Evolutionary conservation across 1,140 invertebrate species (phyloP), one percentile per base, ranked within the genome.

Genomic region (Latrodectus geometricus): DNA sequence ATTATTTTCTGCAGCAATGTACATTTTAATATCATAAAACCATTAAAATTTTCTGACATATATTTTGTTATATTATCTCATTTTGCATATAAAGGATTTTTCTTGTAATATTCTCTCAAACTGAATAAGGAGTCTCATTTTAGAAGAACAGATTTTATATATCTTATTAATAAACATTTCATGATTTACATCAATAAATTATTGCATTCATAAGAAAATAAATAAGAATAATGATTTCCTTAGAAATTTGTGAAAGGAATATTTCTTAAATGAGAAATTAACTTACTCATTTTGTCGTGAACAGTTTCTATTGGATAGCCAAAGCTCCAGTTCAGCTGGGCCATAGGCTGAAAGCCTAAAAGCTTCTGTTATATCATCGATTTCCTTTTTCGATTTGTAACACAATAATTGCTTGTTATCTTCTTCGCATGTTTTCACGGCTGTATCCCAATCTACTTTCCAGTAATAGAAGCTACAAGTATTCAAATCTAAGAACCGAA

Each of bases 331-430:
- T 11, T 75, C 82, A 0, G 82, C 82, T 12, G 61, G 61, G 0
- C 80, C 80, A 17, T 61, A 75, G 0, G 82, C 72, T 4, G 73
- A 48, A 17, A 84, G 48, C 54, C 82, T 52, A 56, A 84, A 84
- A 4, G 82, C 73, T 17, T 84, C 82, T 0, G 74, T 84, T 49
- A 84, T 84, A 50, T 84, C 82, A n/a, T 84, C 82, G 8, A 84
- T 84, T n/a, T 84, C 82, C 21, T 69, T 75, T 49, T 76, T 84
- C 11, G 72, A 75, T 23, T 54, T 84, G 82, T 84, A 84, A 49
- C 82, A 84, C 56, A 84, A 61, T 5, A 84, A 48, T 70, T 76
- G 72, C n/a, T 84, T 76, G 15, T 69, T n/a, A 11, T 84, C 72
- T 14, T 12, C 9, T 21, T 69, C 65, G 20, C 82, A 84, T 17